phyloP scores from a whole-genome alignment of 2,113 vertebrate species.

The Passerina amoena region DNA sequence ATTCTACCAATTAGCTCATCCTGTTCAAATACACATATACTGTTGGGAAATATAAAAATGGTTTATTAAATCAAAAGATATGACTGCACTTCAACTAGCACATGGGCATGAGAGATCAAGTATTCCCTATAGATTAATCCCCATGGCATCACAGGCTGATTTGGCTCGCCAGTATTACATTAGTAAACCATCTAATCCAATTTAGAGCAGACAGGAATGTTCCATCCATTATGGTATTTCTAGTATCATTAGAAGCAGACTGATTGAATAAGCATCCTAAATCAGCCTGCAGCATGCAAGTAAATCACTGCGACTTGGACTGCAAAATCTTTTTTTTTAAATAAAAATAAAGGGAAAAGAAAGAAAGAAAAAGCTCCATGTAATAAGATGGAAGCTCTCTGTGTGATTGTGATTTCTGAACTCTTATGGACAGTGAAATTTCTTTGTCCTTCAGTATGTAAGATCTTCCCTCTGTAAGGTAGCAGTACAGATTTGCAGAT shows the following conservation, averaged over 20 bases:
- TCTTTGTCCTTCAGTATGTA: not conserved
- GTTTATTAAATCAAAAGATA: constrained; percentile 72
- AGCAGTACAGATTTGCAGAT: not conserved
- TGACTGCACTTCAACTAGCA: constrained; percentile 51
- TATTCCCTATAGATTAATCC: constrained; percentile 67
- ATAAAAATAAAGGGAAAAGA: not conserved
- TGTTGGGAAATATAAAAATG: constrained; percentile 55
- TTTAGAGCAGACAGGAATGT: constrained; percentile 69
- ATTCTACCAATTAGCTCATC: constrained; percentile 66
- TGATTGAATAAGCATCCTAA: constrained; percentile 67
- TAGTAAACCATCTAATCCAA: constrained; percentile 75
- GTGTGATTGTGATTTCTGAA: not conserved
- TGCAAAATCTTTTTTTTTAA: not conserved
- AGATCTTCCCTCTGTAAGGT: not conserved
- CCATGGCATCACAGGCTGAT: constrained; percentile 69
- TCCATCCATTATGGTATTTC: constrained; percentile 70
- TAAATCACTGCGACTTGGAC: constrained; percentile 23
- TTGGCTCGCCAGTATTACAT: constrained; percentile 66
- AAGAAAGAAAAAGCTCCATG: not conserved
- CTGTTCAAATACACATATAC: constrained; percentile 28
- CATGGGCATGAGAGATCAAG: constrained; percentile 50
- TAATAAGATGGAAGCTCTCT: not conserved
- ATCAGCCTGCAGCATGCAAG: constrained; percentile 43
- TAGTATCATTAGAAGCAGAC: constrained; percentile 71
- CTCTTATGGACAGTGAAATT: not conserved